These are phyloP conservation scores for Lottia gigantea DNA, from an alignment of 2,888 invertebrate genomes.

Conservation along the genomic window DNA sequence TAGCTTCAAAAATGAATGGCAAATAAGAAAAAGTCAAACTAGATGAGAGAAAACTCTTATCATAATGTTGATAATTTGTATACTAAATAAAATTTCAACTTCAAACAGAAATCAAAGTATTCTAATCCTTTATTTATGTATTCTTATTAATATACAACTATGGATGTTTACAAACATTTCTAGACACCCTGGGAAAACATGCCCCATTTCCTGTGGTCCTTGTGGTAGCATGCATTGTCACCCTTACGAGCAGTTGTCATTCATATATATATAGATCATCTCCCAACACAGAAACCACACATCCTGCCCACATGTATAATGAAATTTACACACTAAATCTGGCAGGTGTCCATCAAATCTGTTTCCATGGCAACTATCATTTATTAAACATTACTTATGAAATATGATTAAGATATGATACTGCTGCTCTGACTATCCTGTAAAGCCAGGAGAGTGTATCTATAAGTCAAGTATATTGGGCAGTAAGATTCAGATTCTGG, in stretches of 20 bases:
- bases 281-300: not conserved
- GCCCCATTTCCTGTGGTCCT: not conserved
- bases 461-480: too few relatives aligned
- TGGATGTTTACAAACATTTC: slow-evolving; percentile 3
- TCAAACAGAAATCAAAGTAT: too few relatives aligned
- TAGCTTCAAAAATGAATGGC: too few relatives aligned
- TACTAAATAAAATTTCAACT: too few relatives aligned
- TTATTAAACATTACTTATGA: not conserved
- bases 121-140: not conserved
- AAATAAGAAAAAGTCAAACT: too few relatives aligned
- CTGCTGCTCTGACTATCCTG: too few relatives aligned
- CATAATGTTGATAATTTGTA: too few relatives aligned
- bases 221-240: slow-evolving; percentile 1
- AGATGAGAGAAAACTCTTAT: too few relatives aligned
- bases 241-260: not conserved
- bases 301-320: slow-evolving; percentile 2
- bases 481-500: too few relatives aligned
- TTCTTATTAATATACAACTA: slow-evolving; percentile 2
- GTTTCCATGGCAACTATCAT: slow-evolving; percentile 10
- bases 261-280: not conserved
- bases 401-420: too few relatives aligned
- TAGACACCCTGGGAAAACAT: not conserved
- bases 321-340: slow-evolving; percentile 10
- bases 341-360: slow-evolving; percentile 3
- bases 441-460: too few relatives aligned